phyloP scores from a whole-genome alignment of 2,888 invertebrate species.

The Diarsia dahlii region DNA sequence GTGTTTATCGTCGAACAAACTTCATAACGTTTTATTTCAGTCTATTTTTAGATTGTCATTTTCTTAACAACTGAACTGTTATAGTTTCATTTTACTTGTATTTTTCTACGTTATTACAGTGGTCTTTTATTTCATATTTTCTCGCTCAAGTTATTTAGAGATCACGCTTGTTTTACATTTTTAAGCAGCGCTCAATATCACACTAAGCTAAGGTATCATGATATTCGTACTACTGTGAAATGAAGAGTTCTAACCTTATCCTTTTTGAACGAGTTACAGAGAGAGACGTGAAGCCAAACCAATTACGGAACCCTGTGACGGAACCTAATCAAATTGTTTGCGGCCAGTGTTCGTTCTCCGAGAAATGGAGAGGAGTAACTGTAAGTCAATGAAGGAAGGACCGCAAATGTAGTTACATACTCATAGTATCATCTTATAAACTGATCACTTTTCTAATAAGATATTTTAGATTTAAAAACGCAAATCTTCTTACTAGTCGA shows the following conservation, averaged over 20 bases:
- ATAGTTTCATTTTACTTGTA: slow-evolving; percentile 20
- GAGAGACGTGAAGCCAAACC: slow-evolving; percentile 25
- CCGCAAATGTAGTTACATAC: background rate
- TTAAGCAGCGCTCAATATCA: slow-evolving; percentile 39
- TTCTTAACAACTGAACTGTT: slow-evolving; percentile 50
- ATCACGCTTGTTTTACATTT: slow-evolving; percentile 10
- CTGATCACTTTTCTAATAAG: background rate
- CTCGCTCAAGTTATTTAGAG: slow-evolving; percentile 30
- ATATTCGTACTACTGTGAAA: slow-evolving; percentile 14
- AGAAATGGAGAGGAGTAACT: background rate
- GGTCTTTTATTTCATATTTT: slow-evolving; percentile 18
- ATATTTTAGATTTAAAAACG: background rate
- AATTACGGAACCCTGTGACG: slow-evolving; percentile 20
- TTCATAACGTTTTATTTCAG: slow-evolving; percentile 65
- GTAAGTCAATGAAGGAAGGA: background rate
- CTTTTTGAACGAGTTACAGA: slow-evolving; percentile 17
- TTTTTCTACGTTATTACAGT: slow-evolving; percentile 11
- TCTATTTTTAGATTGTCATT: slow-evolving; percentile 69
- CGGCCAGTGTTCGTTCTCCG: slow-evolving; percentile 18
- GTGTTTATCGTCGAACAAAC: slow-evolving; percentile 74
- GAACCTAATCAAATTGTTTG: slow-evolving; percentile 39
- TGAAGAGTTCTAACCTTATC: background rate
- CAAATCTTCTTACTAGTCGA: background rate
- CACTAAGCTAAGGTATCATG: slow-evolving; percentile 5
- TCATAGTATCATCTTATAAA: slow-evolving; percentile 1